These are phyloP conservation scores for Aphelinus atriplicis DNA, from an alignment of 1,140 invertebrate genomes.

Conservation along the genomic window DNA sequence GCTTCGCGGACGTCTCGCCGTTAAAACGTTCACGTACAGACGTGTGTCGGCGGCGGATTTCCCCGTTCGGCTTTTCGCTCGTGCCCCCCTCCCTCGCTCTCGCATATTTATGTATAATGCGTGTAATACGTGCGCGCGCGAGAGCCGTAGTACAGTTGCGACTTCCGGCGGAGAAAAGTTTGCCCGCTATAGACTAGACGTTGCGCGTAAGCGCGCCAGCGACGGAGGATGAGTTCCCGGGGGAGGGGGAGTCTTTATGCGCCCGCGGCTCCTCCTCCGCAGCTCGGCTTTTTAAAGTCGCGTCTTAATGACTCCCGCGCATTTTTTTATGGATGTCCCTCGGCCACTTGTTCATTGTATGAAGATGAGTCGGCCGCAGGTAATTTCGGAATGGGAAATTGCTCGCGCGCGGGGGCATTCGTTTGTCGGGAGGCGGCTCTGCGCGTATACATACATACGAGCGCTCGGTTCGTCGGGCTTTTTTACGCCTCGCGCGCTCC, in stretches of 20 bases:
- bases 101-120: constrained; percentile 27
- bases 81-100: neutral
- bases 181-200: constrained; percentile 1
- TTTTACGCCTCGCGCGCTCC: constrained; percentile 1
- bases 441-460: too few relatives aligned
- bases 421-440: too few relatives aligned
- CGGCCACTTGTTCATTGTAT: constrained; percentile 22
- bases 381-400: constrained; percentile 32
- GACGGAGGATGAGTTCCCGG: too few relatives aligned
- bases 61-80: constrained; percentile 3
- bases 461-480: too few relatives aligned
- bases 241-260: constrained; percentile 17
- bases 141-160: neutral
- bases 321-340: constrained; percentile 32
- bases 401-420: neutral
- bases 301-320: constrained; percentile 29
- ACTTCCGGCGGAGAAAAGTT: constrained; percentile 19
- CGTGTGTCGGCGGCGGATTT: neutral
- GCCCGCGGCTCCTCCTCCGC: neutral
- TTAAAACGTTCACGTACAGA: constrained; percentile 44
- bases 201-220: neutral
- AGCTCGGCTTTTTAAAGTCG: constrained; percentile 16
- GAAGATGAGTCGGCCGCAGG: constrained; percentile 31
- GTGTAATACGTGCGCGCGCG: constrained; percentile 21
- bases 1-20: constrained; percentile 36